Evolutionary conservation across 2,113 vertebrate species (phyloP).

Genomic region (Aldabrachelys gigantea): DNA sequence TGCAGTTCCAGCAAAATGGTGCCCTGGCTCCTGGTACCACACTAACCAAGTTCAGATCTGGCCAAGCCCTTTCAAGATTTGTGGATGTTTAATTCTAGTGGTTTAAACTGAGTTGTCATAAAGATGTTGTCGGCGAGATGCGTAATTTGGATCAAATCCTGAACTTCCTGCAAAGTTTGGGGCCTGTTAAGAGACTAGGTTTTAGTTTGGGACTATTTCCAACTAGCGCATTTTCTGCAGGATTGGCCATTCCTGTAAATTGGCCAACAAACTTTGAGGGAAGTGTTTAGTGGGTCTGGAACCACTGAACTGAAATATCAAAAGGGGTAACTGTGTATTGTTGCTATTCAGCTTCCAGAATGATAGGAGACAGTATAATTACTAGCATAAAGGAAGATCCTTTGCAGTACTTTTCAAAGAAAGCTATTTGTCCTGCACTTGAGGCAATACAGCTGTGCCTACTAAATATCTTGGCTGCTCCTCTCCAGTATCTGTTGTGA

Average conservation of each 20-base stretch:
- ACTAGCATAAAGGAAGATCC: neutral
- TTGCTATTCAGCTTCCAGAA: neutral
- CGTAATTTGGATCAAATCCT: neutral
- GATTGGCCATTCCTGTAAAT: neutral
- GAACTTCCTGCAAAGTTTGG: accelerated
- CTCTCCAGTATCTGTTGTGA: slow-evolving; percentile 21
- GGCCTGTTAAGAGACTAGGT: accelerated
- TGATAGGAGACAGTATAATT: neutral
- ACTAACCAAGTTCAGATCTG: neutral
- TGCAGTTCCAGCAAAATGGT: neutral
- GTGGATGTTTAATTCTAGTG: accelerated
- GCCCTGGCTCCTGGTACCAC: neutral
- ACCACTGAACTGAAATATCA: neutral
- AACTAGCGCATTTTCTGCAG: neutral
- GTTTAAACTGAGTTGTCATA: neutral
- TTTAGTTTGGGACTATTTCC: neutral
- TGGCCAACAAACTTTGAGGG: neutral
- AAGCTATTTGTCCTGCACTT: neutral
- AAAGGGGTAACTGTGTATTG: neutral
- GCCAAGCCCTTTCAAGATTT: accelerated
- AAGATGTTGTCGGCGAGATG: neutral
- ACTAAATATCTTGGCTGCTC: slow-evolving; percentile 8
- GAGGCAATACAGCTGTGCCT: slow-evolving; percentile 44
- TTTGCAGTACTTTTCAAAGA: accelerated
- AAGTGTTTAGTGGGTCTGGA: neutral